Evolutionary conservation across 2,888 invertebrate genomes (phyloP), one percentile per base, ranked within the genome.

Genomic region (Drosophila flavopinicola): DNA sequence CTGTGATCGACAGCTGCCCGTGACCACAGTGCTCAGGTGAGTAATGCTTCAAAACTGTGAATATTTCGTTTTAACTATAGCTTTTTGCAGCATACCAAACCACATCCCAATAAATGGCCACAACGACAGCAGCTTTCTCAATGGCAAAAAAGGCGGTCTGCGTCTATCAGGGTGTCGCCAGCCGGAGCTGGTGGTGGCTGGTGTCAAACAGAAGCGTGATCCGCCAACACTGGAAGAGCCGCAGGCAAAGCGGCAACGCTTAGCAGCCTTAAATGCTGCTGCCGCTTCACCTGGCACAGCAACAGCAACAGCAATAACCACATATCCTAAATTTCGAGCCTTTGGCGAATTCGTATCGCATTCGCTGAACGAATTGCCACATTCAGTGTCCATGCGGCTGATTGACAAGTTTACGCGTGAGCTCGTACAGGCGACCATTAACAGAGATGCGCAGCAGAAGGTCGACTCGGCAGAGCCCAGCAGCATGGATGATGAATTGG

Each of bases 341-440:
- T 91, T 91, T 70, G 91, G 91, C 17, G 88, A 89, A 60, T 91
- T 91, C 61, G 74, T 91, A 39, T 79, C 89, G 2, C 88, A 90
- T 9, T 89, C 90, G 6, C 64, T 91, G 9, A 75, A 85, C 48
- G 91, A 91, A 39, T 76, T 91, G 71, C 88, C 90, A 4, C 80
- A 87, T 13, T 60, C 78, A 7, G 76, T 76, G 33, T 90, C 91
- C 23, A 71, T 91, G 54, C 82, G 85, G 17, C 65, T 91, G 57
- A 85, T 91, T 2, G 90, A 90, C 37, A 90, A 88, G 66, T 90
- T 91, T 70, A 91, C 91, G 20, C 83, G 87, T 13, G 91, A 91
- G 52, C 58, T 91, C 54, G 90, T 91, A 5, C 85, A 86, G 61
- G 86, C 88, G 5, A 56, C 90, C n/a, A 82, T 90, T 24, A 33